Evolutionary conservation across 2,113 vertebrate species (phyloP).

Genomic region (Equus przewalskii): DNA sequence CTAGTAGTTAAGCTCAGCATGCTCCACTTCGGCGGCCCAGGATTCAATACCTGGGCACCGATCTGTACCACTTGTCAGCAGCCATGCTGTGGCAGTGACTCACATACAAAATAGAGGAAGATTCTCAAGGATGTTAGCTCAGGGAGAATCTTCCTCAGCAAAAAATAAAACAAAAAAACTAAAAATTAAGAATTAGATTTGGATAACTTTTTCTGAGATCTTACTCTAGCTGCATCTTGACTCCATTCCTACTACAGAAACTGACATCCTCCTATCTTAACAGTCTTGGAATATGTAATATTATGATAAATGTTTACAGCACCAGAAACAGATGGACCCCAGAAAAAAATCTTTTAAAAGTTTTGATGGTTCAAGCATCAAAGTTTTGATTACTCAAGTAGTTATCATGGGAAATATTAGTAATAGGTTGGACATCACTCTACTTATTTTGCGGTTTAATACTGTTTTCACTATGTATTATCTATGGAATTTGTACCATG

Average conservation of each 20-base stretch:
- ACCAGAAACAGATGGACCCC: neutral
- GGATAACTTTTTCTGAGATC: neutral
- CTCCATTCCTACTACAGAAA: neutral
- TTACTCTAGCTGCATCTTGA: neutral
- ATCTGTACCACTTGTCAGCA: no score
- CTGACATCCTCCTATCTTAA: neutral
- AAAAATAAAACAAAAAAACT: neutral
- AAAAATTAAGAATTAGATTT: neutral
- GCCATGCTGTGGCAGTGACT: no score
- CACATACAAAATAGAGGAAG: no score
- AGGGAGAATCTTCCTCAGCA: no score
- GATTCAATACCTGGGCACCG: no score
- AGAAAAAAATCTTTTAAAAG: neutral
- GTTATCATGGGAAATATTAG: neutral
- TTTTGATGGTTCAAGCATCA: neutral
- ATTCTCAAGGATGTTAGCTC: no score
- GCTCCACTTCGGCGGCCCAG: no score
- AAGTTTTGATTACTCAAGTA: neutral
- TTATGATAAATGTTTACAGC: neutral
- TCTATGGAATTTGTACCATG: neutral
- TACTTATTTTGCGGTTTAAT: neutral
- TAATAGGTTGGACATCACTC: neutral
- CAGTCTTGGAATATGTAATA: neutral
- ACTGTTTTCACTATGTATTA: neutral
- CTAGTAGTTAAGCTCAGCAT: no score